Base-by-base conservation (phyloP, 53 echinoderm and acorn worm species). In the Holothuria leucospilota region DNA sequence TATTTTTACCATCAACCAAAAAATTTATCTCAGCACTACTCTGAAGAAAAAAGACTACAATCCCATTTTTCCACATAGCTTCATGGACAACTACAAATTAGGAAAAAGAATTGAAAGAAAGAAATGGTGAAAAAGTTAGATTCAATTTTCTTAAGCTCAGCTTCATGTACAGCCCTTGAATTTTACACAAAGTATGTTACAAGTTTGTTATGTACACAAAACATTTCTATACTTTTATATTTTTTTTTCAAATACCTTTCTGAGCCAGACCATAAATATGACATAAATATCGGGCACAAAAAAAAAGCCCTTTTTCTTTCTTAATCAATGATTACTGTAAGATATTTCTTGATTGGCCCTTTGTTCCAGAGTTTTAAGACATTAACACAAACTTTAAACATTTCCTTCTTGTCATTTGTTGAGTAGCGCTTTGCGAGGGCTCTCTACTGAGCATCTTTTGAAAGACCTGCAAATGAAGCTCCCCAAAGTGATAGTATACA, bases 171-270 rank as follows among this genome's bases (percentile, higher is more conserved):
- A 75, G 75, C 75, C 75, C 49, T 75, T 75, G 51, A 49, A 51
- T 75, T 75, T 75, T 75, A 75, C 75, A 75, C 75, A 75, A 56
- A 51, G 75, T 75, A 75, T 75, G 26, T 75, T 75, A 75, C 75
- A 75, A 75, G 75, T 51, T 42, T 26, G 49, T 51, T 75, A 75
- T 75, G 24, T 75, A 75, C 75, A 75, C 75, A 25, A 51, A 41
- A 39, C 39, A 41, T 29, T 29, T 30, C 29, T 75, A n/a, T 75
- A 51, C 52, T 75, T 52, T 75, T 21, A 51, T 51, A 52, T 51
- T 72, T 72, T 20, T 49, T 39, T 72, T 72, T 75, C 52, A 51
- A 26, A 52, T 75, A 56, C 53, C 26, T 75, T 75, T 75, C 21
- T n/a, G 7, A 75, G 75, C 75, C 75, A 24, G 75, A 49, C 75